Percentiles rank a stretch among this genome's conserved stretches.
phyloP scores from a whole-genome alignment of 2,113 vertebrate species.

The Seriola aureovittata region DNA sequence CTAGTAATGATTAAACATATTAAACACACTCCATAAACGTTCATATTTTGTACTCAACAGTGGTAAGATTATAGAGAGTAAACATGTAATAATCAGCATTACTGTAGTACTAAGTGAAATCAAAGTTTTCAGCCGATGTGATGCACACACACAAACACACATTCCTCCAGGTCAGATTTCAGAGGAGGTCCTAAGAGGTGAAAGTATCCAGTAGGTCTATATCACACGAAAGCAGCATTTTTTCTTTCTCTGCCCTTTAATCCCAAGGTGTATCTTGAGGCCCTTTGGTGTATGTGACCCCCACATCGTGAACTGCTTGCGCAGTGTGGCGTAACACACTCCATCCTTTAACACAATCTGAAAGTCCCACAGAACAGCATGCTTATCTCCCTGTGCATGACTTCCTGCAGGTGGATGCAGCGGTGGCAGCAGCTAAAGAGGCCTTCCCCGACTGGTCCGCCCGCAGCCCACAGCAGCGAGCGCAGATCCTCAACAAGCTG shows the following conservation, averaged over 20 bases:
- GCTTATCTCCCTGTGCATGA: neutral
- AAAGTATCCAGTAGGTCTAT: neutral
- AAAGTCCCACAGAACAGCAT: neutral
- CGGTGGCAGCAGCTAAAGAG: slow-evolving; percentile 90
- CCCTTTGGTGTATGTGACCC: neutral
- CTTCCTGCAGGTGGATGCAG: slow-evolving; percentile 88
- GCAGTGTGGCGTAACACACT: neutral
- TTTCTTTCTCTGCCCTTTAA: neutral
- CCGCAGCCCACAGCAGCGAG: slow-evolving; percentile 87
- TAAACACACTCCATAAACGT: neutral
- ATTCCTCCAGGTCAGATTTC: too few species aligned
- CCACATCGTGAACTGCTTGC: neutral
- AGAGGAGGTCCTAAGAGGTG: neutral
- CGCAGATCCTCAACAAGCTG: slow-evolving; percentile 88
- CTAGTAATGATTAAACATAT: slow-evolving; percentile 71
- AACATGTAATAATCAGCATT: too few species aligned
- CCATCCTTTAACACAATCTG: neutral
- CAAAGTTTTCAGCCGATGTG: neutral
- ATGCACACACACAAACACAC: neutral
- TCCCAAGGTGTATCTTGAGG: neutral
- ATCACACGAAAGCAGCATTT: neutral
- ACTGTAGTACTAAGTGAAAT: neutral
- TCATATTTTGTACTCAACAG: neutral
- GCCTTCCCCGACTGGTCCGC: slow-evolving; percentile 93
- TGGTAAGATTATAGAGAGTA: neutral